Percentiles rank a stretch among this genome's conserved stretches.
phyloP scores from a whole-genome alignment of 2,113 vertebrate genomes.

The Turnix velox region DNA sequence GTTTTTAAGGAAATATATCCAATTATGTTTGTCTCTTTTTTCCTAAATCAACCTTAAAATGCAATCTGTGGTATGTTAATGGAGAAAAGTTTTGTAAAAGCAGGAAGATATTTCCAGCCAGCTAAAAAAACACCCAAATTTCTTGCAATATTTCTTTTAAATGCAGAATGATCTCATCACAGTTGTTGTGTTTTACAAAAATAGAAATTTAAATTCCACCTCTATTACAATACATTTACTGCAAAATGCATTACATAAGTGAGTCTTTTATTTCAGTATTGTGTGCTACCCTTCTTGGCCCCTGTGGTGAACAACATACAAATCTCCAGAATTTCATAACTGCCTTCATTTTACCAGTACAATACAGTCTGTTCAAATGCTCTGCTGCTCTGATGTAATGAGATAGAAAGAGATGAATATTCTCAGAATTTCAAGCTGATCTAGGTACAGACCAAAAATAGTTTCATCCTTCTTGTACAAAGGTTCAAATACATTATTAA shows the following conservation, averaged over 20 bases:
- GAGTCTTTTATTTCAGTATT: not conserved
- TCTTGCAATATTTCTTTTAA: not conserved
- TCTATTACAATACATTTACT: not conserved
- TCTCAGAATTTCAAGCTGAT: not conserved
- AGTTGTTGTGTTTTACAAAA: not conserved
- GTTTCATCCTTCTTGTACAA: not conserved
- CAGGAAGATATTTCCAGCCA: not conserved
- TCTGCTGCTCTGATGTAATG: not conserved
- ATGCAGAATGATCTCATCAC: not conserved
- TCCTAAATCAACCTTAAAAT: not conserved
- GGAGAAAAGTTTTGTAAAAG: not conserved
- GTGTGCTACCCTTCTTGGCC: not conserved
- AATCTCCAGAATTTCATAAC: not conserved
- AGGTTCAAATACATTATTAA: not conserved
- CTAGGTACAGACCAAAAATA: not conserved
- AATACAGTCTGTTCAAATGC: not conserved
- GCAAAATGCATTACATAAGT: not conserved
- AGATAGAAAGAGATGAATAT: not conserved
- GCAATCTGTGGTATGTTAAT: not conserved
- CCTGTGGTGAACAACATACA: not conserved
- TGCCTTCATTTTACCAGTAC: not conserved
- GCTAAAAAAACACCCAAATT: not conserved
- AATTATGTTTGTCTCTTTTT: not conserved
- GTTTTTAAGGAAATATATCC: not conserved
- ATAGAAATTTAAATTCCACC: not conserved